Conservation (phyloP, 1,140 invertebrate species). For the Tetragonula clypearis region DNA sequence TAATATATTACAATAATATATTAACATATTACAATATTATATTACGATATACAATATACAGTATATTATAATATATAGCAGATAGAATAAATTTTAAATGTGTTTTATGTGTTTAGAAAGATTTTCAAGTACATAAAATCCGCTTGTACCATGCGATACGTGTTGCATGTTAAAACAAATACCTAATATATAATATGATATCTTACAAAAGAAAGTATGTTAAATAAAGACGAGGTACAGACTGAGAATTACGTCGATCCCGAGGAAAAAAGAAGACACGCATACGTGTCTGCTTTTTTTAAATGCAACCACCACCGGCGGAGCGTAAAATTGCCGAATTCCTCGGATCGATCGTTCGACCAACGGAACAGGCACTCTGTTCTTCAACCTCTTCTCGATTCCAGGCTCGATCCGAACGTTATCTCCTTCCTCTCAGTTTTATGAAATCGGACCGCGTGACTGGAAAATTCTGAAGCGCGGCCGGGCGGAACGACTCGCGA, state of each 20-base stretch:
- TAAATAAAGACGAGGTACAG: not conserved
- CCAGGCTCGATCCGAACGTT: not conserved
- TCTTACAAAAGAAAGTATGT: not conserved
- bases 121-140: too few relatives aligned
- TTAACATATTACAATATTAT: too few relatives aligned
- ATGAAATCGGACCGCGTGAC: not conserved
- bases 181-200: too few relatives aligned
- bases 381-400: not conserved
- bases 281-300: not conserved
- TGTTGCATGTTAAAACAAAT: too few relatives aligned
- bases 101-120: too few relatives aligned
- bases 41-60: too few relatives aligned
- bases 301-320: constrained; percentile 21
- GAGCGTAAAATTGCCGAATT: constrained; percentile 34
- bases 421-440: not conserved
- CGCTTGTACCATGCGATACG: too few relatives aligned
- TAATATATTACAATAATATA: too few relatives aligned
- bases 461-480: not conserved
- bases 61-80: too few relatives aligned
- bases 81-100: too few relatives aligned
- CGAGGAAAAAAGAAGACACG: not conserved
- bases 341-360: not conserved
- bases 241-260: too few relatives aligned
- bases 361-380: constrained; percentile 15
- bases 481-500: not conserved